Conservation (phyloP, 2,888 invertebrate species). For the Tyria jacobaeae region DNA sequence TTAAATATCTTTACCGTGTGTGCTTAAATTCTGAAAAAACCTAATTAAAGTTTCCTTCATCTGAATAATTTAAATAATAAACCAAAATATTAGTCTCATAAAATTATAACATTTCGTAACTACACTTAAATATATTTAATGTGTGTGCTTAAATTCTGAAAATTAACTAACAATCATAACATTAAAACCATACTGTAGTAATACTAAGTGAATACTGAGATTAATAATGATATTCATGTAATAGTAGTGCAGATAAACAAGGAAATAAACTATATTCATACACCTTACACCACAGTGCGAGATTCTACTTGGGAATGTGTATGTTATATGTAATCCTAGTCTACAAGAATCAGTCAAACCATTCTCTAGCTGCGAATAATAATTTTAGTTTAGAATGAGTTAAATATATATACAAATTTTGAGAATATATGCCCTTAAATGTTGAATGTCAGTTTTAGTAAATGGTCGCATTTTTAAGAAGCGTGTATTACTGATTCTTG, state of each 20-base stretch:
- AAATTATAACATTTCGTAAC: slow-evolving; percentile 1
- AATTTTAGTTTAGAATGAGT: not conserved
- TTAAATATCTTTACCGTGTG: too few species aligned
- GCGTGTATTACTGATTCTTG: not conserved
- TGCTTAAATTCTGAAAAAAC: too few species aligned
- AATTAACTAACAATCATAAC: not conserved
- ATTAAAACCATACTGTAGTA: slow-evolving; percentile 14
- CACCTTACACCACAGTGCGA: slow-evolving; percentile 42
- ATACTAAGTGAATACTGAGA: slow-evolving; percentile 43
- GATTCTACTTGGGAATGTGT: slow-evolving; percentile 41
- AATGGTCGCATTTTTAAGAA: not conserved
- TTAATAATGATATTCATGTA: slow-evolving; percentile 34
- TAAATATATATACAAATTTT: too few species aligned
- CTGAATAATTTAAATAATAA: too few species aligned
- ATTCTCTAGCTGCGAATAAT: too few species aligned
- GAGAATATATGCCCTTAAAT: too few species aligned
- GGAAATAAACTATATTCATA: slow-evolving; percentile 15
- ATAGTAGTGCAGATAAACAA: slow-evolving; percentile 19
- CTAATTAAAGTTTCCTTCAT: too few species aligned
- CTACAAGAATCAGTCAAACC: slow-evolving; percentile 1
- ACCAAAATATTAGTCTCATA: too few species aligned
- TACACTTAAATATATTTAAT: not conserved
- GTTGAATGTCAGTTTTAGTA: not conserved
- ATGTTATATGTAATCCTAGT: slow-evolving; percentile 24
- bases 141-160: slow-evolving; percentile 27